Evolutionary conservation across 2,113 vertebrate species (phyloP).

Genomic region (Leucoraja erinaceus): DNA sequence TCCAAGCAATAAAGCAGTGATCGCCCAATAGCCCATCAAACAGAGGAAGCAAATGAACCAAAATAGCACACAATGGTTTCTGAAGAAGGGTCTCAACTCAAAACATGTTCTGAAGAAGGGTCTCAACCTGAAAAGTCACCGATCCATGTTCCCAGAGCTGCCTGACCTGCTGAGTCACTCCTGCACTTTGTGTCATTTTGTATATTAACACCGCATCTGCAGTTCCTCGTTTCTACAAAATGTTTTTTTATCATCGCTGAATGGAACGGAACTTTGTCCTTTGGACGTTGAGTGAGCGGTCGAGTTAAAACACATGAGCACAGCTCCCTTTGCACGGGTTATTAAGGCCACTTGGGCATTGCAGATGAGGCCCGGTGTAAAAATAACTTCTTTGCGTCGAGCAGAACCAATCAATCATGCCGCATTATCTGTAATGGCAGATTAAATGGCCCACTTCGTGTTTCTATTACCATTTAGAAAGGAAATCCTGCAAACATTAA

Average conservation of each 20-base stretch:
- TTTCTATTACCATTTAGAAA: conserved; percentile 20
- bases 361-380: neutral
- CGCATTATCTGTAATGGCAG: neutral
- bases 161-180: no score
- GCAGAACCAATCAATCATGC: neutral
- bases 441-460: neutral
- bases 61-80: neutral
- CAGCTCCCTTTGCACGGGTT: neutral
- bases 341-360: neutral
- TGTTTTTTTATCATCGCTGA: neutral
- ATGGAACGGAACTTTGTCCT: neutral
- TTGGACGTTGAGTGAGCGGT: neutral
- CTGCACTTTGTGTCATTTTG: no score
- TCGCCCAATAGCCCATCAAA: neutral
- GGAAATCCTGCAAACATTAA: neutral
- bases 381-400: neutral
- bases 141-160: no score
- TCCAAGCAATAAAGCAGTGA: neutral
- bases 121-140: no score
- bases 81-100: no score
- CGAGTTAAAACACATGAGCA: neutral
- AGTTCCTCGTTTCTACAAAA: no score
- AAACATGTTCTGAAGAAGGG: no score
- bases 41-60: neutral
- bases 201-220: no score